Evolutionary conservation across 2,888 invertebrate species (phyloP).

Genomic region (Byasa hedistus): DNA sequence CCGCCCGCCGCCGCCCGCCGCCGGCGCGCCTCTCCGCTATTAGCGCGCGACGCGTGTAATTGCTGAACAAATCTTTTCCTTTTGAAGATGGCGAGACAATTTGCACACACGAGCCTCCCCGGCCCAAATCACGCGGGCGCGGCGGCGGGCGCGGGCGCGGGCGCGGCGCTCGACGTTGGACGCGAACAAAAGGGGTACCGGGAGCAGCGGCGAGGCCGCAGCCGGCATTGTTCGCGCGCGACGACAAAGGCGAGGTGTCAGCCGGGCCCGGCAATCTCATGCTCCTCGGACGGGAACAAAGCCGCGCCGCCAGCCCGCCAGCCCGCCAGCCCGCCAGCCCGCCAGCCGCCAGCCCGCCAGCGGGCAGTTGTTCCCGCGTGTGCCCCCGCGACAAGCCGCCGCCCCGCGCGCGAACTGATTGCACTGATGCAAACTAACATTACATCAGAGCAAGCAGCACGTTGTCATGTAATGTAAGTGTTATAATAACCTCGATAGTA

Average conservation of each 20-base stretch:
- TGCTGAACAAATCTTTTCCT: slow-evolving; percentile 31
- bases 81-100: slow-evolving; percentile 22
- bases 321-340: slow-evolving; percentile 29
- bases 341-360: not conserved
- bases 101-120: slow-evolving; percentile 11
- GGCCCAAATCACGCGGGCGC: slow-evolving; percentile 1
- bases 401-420: too few species aligned
- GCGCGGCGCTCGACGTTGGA: not conserved
- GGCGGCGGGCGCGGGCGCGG: not conserved
- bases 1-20: slow-evolving; percentile 37
- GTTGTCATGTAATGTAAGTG: too few species aligned
- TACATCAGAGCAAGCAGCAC: too few species aligned
- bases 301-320: slow-evolving; percentile 15
- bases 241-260: slow-evolving; percentile 25
- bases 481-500: too few species aligned
- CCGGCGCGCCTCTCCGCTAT: slow-evolving; percentile 30
- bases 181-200: slow-evolving; percentile 3
- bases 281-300: slow-evolving; percentile 28
- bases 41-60: slow-evolving; percentile 32
- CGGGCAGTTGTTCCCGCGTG: not conserved
- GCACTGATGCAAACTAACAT: too few species aligned
- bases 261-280: slow-evolving; percentile 26
- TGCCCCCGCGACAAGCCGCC: not conserved
- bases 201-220: slow-evolving; percentile 2
- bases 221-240: slow-evolving; percentile 11